A percentile compares a stretch with the other conserved stretches of the same genome.
Evolutionary conservation across 2,888 invertebrate genomes (phyloP).

Genomic region (Conomelus anceps): DNA sequence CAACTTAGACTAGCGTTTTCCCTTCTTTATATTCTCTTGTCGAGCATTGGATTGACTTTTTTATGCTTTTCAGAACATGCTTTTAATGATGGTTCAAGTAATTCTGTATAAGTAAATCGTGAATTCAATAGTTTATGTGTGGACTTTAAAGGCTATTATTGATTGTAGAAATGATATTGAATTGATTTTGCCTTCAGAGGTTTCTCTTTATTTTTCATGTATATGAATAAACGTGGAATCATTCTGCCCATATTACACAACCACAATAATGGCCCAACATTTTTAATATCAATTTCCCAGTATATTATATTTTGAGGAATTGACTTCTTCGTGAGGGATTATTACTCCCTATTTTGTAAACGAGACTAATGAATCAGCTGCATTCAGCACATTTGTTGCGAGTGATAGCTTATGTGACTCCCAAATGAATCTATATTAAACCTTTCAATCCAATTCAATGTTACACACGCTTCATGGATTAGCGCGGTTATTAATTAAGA

Average conservation of each 20-base stretch:
- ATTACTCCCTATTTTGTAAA: background rate
- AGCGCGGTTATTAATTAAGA: background rate
- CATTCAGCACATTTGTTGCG: background rate
- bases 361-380: background rate
- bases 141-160: too few relatives aligned
- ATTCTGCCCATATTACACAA: background rate
- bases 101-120: too few relatives aligned
- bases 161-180: too few relatives aligned
- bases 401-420: background rate
- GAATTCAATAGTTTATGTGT: too few relatives aligned
- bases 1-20: too few relatives aligned
- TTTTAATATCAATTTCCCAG: background rate
- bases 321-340: background rate
- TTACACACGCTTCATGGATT: background rate
- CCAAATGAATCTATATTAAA: background rate
- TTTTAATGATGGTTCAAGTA: too few relatives aligned
- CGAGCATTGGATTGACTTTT: too few relatives aligned
- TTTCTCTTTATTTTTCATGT: too few relatives aligned
- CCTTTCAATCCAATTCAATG: background rate
- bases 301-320: background rate
- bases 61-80: too few relatives aligned
- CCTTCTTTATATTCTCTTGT: too few relatives aligned
- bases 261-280: background rate
- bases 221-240: too few relatives aligned
- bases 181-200: too few relatives aligned